Base-by-base conservation (phyloP, 2,888 invertebrate species). In the Thera britannica region DNA sequence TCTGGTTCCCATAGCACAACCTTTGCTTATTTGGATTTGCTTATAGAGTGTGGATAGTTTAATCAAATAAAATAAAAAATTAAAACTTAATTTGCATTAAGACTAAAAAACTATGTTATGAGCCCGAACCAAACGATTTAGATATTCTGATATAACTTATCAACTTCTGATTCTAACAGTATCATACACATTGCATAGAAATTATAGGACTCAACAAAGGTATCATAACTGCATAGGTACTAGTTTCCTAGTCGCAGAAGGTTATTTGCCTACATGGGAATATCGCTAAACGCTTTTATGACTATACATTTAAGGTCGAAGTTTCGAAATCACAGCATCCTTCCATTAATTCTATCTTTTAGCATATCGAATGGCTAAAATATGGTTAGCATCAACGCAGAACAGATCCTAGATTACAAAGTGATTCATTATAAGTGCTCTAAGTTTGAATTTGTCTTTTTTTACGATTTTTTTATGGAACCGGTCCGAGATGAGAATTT, bases 291-390 rank as follows among this genome's bases (percentile, higher is more conserved):
- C 7, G 55, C 9, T 46, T 48, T 12, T 55, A 52, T 1, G 12
- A 4, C 3, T 38, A 38, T 36, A 8, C 2, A 3, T 7, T 1
- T 65, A 60, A 48, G 48, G 49, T 60, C 55, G 55, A 38, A 41
- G 41, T 55, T 65, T 2, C 64, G 51, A 60, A 49, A 12, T 9
- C 41, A 49, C 7, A 11, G n/a, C 36, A 57, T 34, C 48, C 4
- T 55, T 60, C 35, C 6, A n/a, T 44, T 11, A 49, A 35, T 2
- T 35, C 38, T 55, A 9, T 8, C 34, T 34, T 48, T 55, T 35
- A 9, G 63, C 68, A 64, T 64, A 68, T 61, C 68, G 57, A 68
- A 68, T 68, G 56, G 38, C 36, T 59, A 67, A 68, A 57, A 52
- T 56, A 57, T 56, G 34, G 59, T 49, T 41, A 38, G 41, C 46